Base-by-base conservation (phyloP, 2,888 invertebrate genomes). In the Monopis laevigella region DNA sequence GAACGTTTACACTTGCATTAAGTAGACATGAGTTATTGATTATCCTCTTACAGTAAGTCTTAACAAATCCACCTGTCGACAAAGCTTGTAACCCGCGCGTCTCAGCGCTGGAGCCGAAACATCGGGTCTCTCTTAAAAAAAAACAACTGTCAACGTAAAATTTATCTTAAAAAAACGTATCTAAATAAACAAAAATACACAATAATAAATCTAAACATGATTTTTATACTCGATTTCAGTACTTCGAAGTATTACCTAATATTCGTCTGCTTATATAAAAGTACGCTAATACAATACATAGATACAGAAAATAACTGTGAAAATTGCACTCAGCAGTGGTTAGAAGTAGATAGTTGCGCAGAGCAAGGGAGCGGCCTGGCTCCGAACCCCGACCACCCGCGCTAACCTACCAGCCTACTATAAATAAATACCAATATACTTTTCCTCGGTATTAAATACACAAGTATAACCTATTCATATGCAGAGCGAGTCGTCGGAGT, bases 1-100 rank as follows among this genome's bases (percentile, higher is more conserved):
- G 72, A 74, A 78, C 71, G 80, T 80, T 78, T 78, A 78, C 77
- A 78, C 73, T 80, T 78, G 80, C 77, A 74, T 77, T 80, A 80
- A 78, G 80, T 80, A 80, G 80, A 78, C 75, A 78, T 75, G 69
- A 74, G 71, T 71, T 75, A 77, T 68, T 64, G 69, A 74, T 69
- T 74, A 72, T 14, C 67, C 65, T 64, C 78, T 80, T 78, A 78
- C 68, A 75, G 2, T 29, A 74, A 77, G 71, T 78, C 77, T 74
- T 75, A 74, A 65, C 64, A 60, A 64, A 71, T 70, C 75, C 75
- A 74, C 74, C 71, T 75, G 75, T 71, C 66, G 60, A 67, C 65
- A 68, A 71, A 78, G 72, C 72, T 67, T 69, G 61, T 52, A 67
- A 61, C 59, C 49, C 41, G 48, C 5, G 29, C 51, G 62, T 63